Evolutionary conservation across 2,797 vertebrate genomes (phyloP).

Genomic region (Halcyon chelicuti): DNA sequence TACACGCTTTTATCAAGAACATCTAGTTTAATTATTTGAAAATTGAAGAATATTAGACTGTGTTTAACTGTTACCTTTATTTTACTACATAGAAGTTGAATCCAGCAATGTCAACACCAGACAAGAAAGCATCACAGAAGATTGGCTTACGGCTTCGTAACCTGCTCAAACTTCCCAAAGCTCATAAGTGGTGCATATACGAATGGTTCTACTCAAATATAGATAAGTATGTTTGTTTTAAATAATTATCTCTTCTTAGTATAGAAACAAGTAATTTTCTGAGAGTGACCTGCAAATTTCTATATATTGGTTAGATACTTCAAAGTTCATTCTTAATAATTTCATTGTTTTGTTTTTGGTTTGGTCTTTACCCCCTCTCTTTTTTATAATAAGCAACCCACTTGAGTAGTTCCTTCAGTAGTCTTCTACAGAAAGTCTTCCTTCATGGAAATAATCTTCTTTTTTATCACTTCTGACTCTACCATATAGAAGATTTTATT

Average conservation of each 20-base stretch:
- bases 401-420: neutral
- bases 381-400: neutral
- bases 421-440: neutral
- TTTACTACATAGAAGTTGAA: conserved; percentile 87
- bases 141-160: conserved; percentile 97
- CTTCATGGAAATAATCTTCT: neutral
- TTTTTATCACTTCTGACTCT: neutral
- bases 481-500: neutral
- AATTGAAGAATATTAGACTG: neutral
- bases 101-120: conserved; percentile 89
- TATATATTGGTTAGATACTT: neutral
- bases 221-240: conserved; percentile 88
- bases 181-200: conserved; percentile 99
- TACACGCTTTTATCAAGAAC: neutral
- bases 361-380: too few relatives aligned
- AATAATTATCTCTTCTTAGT: neutral
- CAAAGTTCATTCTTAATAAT: neutral
- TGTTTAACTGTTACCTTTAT: conserved; percentile 40
- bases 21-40: neutral
- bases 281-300: neutral
- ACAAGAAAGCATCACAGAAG: conserved; percentile 96
- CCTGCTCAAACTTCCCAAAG: conserved; percentile 97
- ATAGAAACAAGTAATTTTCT: neutral
- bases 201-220: conserved; percentile 99
- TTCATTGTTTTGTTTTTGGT: neutral